Conservation (phyloP, 2,797 vertebrate species). For the Trichosurus vulpecula region DNA sequence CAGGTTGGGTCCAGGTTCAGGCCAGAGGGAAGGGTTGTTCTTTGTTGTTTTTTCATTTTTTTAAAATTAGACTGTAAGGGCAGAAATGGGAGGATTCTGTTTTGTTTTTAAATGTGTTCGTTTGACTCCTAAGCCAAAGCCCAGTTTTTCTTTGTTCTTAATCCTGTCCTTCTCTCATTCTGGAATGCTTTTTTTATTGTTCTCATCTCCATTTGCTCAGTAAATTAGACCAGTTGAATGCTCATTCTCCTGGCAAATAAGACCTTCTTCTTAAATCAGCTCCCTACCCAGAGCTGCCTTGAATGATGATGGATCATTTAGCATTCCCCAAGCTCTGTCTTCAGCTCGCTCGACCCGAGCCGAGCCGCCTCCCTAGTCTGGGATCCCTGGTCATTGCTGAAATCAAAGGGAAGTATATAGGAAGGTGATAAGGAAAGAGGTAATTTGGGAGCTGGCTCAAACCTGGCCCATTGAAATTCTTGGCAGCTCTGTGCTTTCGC, state of each 20-base stretch:
- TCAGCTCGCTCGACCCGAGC: constrained; percentile 8
- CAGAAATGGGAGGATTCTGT: background rate
- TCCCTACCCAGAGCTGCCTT: background rate
- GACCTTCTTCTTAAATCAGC: constrained; percentile 17
- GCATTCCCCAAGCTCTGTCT: constrained; percentile 17
- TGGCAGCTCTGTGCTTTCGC: background rate
- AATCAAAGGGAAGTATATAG: constrained; percentile 13
- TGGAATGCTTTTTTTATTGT: background rate
- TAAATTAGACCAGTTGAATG: background rate
- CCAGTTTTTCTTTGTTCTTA: background rate
- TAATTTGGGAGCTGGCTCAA: constrained; percentile 2
- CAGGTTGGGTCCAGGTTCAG: background rate
- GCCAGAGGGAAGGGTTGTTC: background rate
- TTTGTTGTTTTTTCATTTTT: background rate
- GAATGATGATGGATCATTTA: background rate
- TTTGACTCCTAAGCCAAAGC: background rate
- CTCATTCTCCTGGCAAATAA: constrained; percentile 17
- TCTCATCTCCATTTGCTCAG: background rate
- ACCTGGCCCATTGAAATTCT: constrained; percentile 4
- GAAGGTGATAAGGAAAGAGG: background rate
- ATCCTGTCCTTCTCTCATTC: background rate
- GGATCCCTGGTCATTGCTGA: constrained; percentile 13
- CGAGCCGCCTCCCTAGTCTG: background rate
- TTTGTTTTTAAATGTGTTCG: background rate
- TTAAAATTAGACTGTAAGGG: background rate